Evolutionary conservation across 2,797 vertebrate genomes (phyloP).

Genomic region (Eulemur mongoz): DNA sequence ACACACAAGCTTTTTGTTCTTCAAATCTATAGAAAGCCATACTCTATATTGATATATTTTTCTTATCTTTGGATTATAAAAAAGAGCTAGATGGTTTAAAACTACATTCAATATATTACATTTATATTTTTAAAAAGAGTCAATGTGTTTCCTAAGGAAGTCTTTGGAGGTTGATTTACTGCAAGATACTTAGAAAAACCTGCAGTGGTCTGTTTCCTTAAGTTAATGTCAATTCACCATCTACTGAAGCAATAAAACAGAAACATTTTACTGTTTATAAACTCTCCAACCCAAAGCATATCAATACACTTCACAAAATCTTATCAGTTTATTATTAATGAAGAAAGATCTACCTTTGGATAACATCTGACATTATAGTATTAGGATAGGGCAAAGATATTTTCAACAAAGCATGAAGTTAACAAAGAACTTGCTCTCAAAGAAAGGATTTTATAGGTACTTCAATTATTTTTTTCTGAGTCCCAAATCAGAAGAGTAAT

Average conservation of each 20-base stretch:
- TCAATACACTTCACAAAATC: background rate
- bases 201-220: conserved; percentile 62
- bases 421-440: conserved; percentile 3
- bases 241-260: conserved; percentile 32
- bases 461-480: background rate
- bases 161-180: conserved; percentile 74
- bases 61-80: conserved; percentile 44
- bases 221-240: conserved; percentile 66
- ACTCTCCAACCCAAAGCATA: background rate
- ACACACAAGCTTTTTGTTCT: background rate
- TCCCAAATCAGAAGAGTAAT: background rate
- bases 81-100: conserved; percentile 43
- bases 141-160: conserved; percentile 75
- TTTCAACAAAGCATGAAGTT: background rate
- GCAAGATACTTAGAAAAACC: conserved; percentile 68
- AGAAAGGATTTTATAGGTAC: background rate
- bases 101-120: conserved; percentile 15
- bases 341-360: background rate
- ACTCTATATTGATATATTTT: conserved; percentile 34
- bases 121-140: conserved; percentile 52
- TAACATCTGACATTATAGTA: background rate
- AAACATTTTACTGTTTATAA: background rate
- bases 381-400: background rate
- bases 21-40: conserved; percentile 25
- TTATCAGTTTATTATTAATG: background rate